These are phyloP conservation scores for Caracal caracal DNA, from an alignment of 2,113 vertebrate species.

Conservation along the genomic window DNA sequence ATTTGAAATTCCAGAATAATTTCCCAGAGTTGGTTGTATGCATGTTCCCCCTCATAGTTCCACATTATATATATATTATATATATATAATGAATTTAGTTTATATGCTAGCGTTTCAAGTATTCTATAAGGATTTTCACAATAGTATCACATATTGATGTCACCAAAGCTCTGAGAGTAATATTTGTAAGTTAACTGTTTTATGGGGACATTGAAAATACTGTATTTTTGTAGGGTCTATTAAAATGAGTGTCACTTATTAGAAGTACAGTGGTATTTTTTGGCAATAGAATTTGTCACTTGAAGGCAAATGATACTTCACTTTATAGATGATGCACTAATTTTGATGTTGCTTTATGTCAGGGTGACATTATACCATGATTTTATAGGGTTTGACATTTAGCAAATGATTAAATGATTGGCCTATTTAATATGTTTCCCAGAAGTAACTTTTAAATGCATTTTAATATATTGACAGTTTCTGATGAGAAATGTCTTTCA, in stretches of 20 bases:
- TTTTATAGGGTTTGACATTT: slow-evolving; percentile 58
- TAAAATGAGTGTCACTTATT: slow-evolving; percentile 80
- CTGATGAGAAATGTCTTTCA: slow-evolving; percentile 60
- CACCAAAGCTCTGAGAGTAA: slow-evolving; percentile 79
- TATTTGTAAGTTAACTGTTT: slow-evolving; percentile 83
- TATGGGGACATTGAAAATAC: slow-evolving; percentile 77
- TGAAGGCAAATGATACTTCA: slow-evolving; percentile 68
- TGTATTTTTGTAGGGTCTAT: slow-evolving; percentile 83
- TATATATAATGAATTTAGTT: slow-evolving; percentile 45
- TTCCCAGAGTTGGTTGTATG: slow-evolving; percentile 8
- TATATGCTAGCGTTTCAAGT: slow-evolving; percentile 34
- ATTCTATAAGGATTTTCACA: slow-evolving; percentile 53
- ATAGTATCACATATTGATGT: slow-evolving; percentile 12
- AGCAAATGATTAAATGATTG: slow-evolving; percentile 55
- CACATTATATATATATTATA: not conserved
- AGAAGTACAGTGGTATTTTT: slow-evolving; percentile 78
- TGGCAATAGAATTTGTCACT: slow-evolving; percentile 77
- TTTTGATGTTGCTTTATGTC: slow-evolving; percentile 66
- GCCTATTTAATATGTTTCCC: slow-evolving; percentile 57
- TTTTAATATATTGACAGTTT: slow-evolving; percentile 64
- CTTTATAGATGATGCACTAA: slow-evolving; percentile 66
- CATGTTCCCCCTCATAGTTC: slow-evolving; percentile 14
- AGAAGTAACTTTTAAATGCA: slow-evolving; percentile 60
- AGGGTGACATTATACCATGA: slow-evolving; percentile 49
- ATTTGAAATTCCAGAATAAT: slow-evolving; percentile 58